A percentile compares a stretch with the other conserved stretches of the same genome.
Conservation (phyloP, 2,888 invertebrate species). For the Ennomos erosarius region DNA sequence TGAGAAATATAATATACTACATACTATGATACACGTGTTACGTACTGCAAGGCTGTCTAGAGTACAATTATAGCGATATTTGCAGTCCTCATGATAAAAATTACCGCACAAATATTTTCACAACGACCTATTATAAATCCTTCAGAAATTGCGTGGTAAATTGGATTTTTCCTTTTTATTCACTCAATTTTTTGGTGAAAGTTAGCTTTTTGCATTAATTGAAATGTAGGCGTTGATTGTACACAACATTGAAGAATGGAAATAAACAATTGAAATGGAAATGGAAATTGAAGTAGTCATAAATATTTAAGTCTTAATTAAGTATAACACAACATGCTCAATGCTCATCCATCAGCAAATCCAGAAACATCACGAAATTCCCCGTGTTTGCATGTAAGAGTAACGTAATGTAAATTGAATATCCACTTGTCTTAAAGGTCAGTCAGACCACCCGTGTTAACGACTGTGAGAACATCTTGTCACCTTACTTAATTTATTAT, state of each 20-base stretch:
- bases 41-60: conserved; percentile 12
- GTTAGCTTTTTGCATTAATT: too few relatives aligned
- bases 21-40: conserved; percentile 30
- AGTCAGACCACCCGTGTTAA: conserved; percentile 76
- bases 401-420: conserved; percentile 56
- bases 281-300: too few relatives aligned
- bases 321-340: too few relatives aligned
- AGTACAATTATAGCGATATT: conserved; percentile 1
- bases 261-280: too few relatives aligned
- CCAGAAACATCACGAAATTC: conserved; percentile 8
- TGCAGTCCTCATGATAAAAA: neutral
- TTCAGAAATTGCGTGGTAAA: too few relatives aligned
- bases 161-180: too few relatives aligned
- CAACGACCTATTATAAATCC: too few relatives aligned
- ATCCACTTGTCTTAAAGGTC: conserved; percentile 48
- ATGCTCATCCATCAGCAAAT: neutral
- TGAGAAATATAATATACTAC: conserved; percentile 30
- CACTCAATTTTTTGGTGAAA: too few relatives aligned
- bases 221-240: too few relatives aligned
- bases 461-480: conserved; percentile 70
- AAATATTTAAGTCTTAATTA: too few relatives aligned
- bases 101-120: neutral
- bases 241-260: too few relatives aligned
- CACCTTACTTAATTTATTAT: conserved; percentile 81
- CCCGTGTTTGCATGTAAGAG: conserved; percentile 47